Evolutionary conservation across 2,888 invertebrate species (phyloP).

Genomic region (Ferdinandea cuprea): DNA sequence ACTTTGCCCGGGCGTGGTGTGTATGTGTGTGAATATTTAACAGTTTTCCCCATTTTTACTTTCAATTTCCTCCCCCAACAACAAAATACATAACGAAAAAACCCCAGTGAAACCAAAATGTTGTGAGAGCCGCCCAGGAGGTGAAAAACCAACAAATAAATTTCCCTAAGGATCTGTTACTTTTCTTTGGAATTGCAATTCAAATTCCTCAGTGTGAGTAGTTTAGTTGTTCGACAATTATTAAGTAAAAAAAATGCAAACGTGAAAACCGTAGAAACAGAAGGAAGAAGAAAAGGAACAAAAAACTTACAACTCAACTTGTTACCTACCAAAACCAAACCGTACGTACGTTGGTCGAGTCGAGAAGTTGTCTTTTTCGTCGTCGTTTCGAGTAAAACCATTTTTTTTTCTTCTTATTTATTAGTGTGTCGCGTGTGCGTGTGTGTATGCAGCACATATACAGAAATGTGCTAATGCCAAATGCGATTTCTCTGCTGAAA

Average conservation of each 20-base stretch:
- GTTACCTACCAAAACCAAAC: slow-evolving; percentile 55
- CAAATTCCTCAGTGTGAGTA: slow-evolving; percentile 23
- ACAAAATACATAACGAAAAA: slow-evolving; percentile 11
- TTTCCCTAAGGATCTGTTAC: slow-evolving; percentile 49
- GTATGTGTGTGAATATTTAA: slow-evolving; percentile 55
- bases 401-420: slow-evolving; percentile 37
- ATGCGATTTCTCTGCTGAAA: slow-evolving; percentile 74
- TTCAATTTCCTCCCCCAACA: slow-evolving; percentile 48
- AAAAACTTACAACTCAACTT: slow-evolving; percentile 71
- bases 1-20: slow-evolving; percentile 65
- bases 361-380: slow-evolving; percentile 60
- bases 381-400: slow-evolving; percentile 45
- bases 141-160: slow-evolving; percentile 49
- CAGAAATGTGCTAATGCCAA: slow-evolving; percentile 71
- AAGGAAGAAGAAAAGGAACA: slow-evolving; percentile 18
- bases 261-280: slow-evolving; percentile 58
- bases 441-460: slow-evolving; percentile 51
- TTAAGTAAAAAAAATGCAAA: slow-evolving; percentile 63
- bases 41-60: slow-evolving; percentile 48
- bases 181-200: slow-evolving; percentile 46
- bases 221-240: slow-evolving; percentile 1
- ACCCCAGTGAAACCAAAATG: slow-evolving; percentile 63
- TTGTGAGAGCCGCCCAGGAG: slow-evolving; percentile 53
- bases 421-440: slow-evolving; percentile 53
- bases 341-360: slow-evolving; percentile 43